These are phyloP conservation scores for Hippocampus zosterae DNA, from an alignment of 2,113 vertebrate species.

Conservation along the genomic window DNA sequence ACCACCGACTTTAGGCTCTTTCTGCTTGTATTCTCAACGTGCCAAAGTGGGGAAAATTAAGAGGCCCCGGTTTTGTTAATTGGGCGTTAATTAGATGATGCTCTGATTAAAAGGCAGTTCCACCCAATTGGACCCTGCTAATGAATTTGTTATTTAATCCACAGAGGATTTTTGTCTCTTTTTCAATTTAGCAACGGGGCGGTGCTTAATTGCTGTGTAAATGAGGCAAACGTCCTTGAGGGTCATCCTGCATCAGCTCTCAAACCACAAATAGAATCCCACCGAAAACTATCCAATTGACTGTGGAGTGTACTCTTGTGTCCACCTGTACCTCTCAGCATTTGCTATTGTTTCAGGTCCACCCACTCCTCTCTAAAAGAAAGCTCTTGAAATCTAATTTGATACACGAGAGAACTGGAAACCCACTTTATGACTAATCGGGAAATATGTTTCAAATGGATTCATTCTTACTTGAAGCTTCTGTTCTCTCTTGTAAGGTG, in stretches of 20 bases:
- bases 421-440: conserved; percentile 9
- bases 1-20: conserved; percentile 26
- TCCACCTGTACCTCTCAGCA: conserved; percentile 18
- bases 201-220: conserved; percentile 70
- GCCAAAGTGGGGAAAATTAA: conserved; percentile 67
- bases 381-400: conserved; percentile 17
- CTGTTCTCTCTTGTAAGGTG: conserved; percentile 2
- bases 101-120: conserved; percentile 78
- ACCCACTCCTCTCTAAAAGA: neutral
- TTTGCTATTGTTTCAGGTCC: neutral
- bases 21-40: conserved; percentile 61
- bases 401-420: conserved; percentile 11
- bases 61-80: conserved; percentile 69
- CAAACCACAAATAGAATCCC: conserved; percentile 34
- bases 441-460: conserved; percentile 32
- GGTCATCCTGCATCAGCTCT: conserved; percentile 53
- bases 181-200: conserved; percentile 72
- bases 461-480: conserved; percentile 27
- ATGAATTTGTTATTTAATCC: conserved; percentile 79
- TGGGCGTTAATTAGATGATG: conserved; percentile 76
- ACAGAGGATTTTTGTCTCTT: conserved; percentile 69
- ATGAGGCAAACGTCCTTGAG: conserved; percentile 70
- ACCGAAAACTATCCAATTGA: conserved; percentile 10
- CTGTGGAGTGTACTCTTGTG: conserved; percentile 5
- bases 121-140: conserved; percentile 70